Evolutionary conservation across 2,888 invertebrate species (phyloP).

Genomic region (Dexiosoma caninum): DNA sequence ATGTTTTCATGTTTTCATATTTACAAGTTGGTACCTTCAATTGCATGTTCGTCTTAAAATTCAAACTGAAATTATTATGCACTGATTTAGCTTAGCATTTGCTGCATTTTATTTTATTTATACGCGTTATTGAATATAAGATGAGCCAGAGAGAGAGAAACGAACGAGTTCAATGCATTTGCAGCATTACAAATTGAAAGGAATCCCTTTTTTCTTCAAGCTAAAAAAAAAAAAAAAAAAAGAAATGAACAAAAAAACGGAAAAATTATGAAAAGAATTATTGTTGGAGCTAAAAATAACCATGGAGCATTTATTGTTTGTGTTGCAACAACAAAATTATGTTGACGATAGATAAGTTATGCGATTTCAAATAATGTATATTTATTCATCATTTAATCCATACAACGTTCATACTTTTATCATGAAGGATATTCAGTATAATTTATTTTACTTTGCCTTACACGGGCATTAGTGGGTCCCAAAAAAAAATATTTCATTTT

Average conservation of each 20-base stretch:
- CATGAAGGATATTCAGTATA: constrained; percentile 19
- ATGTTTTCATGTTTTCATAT: neutral
- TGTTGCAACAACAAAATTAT: constrained; percentile 7
- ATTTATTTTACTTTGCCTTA: too few relatives aligned
- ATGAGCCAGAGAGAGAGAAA: neutral
- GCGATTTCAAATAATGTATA: constrained; percentile 37
- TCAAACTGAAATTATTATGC: constrained; percentile 2
- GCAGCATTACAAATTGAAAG: constrained; percentile 40
- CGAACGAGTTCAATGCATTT: constrained; percentile 34
- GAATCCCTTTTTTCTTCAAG: constrained; percentile 7
- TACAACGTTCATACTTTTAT: neutral
- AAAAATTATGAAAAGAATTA: constrained; percentile 38
- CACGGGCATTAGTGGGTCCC: too few relatives aligned
- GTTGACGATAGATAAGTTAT: constrained; percentile 33
- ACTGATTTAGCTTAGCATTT: constrained; percentile 14
- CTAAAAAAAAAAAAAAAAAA: neutral
- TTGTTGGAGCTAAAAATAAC: constrained; percentile 43
- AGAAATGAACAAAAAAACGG: neutral
- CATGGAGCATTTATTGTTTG: neutral
- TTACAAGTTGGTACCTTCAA: neutral
- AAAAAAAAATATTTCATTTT: too few relatives aligned
- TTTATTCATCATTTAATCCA: constrained; percentile 18
- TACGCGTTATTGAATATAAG: neutral
- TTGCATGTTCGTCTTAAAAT: constrained; percentile 9
- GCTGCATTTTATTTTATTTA: neutral